Evolutionary conservation across 2,113 vertebrate species (phyloP).

Genomic region (Empidonax traillii): DNA sequence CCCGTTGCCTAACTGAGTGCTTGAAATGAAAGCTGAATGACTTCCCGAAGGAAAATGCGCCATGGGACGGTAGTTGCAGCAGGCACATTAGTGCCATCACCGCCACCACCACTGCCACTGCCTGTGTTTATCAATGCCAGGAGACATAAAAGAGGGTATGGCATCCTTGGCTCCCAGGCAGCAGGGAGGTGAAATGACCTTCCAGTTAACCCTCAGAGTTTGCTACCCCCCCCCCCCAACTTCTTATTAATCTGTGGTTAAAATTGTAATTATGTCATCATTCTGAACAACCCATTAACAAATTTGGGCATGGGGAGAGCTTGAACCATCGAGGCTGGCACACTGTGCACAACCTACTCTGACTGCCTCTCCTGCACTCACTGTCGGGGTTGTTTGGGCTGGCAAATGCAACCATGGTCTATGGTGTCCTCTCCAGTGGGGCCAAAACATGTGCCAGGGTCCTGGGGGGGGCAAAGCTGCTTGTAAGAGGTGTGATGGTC

Average conservation of each 20-base stretch:
- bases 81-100: neutral
- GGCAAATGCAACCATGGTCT: neutral
- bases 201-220: slow-evolving; percentile 64
- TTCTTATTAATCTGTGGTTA: slow-evolving; percentile 69
- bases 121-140: neutral
- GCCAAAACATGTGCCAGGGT: neutral
- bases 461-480: neutral
- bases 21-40: neutral
- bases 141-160: slow-evolving; percentile 54
- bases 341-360: neutral
- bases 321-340: neutral
- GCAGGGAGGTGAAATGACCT: slow-evolving; percentile 52
- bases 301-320: slow-evolving; percentile 19
- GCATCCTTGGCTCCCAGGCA: slow-evolving; percentile 43
- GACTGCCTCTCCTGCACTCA: fast-evolving
- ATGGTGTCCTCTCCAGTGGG: neutral
- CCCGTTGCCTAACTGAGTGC: neutral
- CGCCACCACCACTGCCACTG: neutral
- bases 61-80: neutral
- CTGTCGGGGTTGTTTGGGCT: fast-evolving
- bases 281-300: slow-evolving; percentile 9
- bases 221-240: neutral
- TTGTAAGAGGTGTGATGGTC: fast-evolving
- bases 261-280: slow-evolving; percentile 70
- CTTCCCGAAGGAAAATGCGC: neutral